Evolutionary conservation across 2,888 invertebrate genomes (phyloP).

Genomic region (Crocallis elinguaria): DNA sequence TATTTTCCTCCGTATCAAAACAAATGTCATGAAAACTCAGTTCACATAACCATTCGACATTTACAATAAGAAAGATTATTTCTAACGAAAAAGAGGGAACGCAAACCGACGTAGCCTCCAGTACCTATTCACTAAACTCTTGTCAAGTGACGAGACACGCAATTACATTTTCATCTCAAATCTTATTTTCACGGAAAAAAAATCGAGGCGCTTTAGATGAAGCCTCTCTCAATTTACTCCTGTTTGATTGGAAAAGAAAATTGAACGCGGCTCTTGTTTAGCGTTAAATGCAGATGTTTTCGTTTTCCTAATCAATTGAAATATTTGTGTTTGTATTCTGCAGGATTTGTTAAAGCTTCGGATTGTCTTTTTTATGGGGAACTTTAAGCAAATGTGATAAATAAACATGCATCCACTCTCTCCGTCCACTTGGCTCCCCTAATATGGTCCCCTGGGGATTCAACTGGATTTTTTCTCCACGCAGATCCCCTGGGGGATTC

Average conservation of each 20-base stretch:
- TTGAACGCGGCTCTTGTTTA: conserved; percentile 31
- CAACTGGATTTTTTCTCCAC: too few relatives aligned
- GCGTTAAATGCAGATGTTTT: conserved; percentile 28
- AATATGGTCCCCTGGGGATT: too few relatives aligned
- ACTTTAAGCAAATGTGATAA: too few relatives aligned
- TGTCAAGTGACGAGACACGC: conserved; percentile 62
- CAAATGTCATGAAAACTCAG: not conserved
- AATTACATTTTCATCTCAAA: conserved; percentile 68
- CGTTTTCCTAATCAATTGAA: conserved; percentile 19
- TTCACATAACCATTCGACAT: not conserved
- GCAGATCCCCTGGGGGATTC: too few relatives aligned
- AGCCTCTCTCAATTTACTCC: conserved; percentile 42
- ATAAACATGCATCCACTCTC: too few relatives aligned
- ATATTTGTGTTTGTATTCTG: conserved; percentile 6
- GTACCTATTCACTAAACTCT: conserved; percentile 51
- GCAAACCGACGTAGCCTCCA: conserved; percentile 3
- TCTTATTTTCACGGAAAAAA: conserved; percentile 55
- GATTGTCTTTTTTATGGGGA: too few relatives aligned
- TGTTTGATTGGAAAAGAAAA: conserved; percentile 40
- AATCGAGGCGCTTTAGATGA: conserved; percentile 53
- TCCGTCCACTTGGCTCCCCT: too few relatives aligned
- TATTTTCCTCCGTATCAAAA: too few relatives aligned
- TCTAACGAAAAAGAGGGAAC: not conserved
- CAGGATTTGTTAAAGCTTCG: not conserved
- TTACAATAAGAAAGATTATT: not conserved